These are phyloP conservation scores for Blastobasis adustella DNA, from an alignment of 2,888 invertebrate species.

Conservation along the genomic window DNA sequence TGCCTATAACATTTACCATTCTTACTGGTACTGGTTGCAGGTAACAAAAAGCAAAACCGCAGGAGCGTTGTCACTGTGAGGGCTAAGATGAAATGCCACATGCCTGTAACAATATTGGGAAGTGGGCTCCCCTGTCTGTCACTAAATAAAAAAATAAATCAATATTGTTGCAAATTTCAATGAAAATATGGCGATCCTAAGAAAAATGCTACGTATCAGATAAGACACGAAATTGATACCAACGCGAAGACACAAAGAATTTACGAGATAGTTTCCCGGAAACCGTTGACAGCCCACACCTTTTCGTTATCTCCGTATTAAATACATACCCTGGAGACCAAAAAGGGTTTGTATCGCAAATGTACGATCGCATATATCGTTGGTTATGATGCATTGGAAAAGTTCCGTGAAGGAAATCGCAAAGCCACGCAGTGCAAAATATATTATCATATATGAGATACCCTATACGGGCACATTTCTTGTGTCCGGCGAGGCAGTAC, in stretches of 20 bases:
- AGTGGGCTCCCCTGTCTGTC: too few relatives aligned
- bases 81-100: too few relatives aligned
- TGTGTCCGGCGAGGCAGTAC: conserved; percentile 42
- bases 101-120: too few relatives aligned
- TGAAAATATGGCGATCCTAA: too few relatives aligned
- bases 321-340: conserved; percentile 1
- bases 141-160: too few relatives aligned
- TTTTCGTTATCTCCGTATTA: background rate
- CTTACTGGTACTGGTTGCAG: too few relatives aligned
- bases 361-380: conserved; percentile 7
- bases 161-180: too few relatives aligned
- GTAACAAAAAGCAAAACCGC: too few relatives aligned
- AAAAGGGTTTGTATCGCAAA: background rate
- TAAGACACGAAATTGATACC: too few relatives aligned
- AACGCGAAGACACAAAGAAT: background rate
- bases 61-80: too few relatives aligned
- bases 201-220: too few relatives aligned
- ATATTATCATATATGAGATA: conserved; percentile 61
- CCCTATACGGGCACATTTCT: conserved; percentile 45
- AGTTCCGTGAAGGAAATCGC: conserved; percentile 38
- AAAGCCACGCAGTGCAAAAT: conserved; percentile 40
- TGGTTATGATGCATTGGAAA: conserved; percentile 34
- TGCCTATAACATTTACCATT: too few relatives aligned
- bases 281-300: background rate
- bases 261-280: background rate